These are phyloP conservation scores for Hippocampus mohnikei DNA, from an alignment of 2,113 vertebrate species.

Conservation along the genomic window DNA sequence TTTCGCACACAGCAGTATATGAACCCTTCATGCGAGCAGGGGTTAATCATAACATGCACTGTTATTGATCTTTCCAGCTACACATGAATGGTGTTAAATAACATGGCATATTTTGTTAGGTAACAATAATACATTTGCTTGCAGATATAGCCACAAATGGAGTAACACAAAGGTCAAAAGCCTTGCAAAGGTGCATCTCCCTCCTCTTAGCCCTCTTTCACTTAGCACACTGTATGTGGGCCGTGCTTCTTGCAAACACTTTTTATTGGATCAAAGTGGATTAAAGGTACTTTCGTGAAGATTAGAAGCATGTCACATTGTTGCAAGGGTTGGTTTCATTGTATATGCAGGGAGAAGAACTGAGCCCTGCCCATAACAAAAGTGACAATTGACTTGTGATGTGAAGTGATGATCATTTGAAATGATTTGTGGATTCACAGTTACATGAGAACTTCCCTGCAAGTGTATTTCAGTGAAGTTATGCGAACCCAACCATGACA, in stretches of 20 bases:
- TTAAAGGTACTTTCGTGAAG: slow-evolving; percentile 47
- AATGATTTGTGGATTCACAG: slow-evolving; percentile 1
- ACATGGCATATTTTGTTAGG: neutral
- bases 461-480: neutral
- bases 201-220: neutral
- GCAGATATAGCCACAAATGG: neutral
- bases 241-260: slow-evolving; percentile 18
- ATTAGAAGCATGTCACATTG: slow-evolving; percentile 49
- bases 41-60: neutral
- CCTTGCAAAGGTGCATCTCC: neutral
- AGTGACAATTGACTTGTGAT: neutral
- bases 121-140: neutral
- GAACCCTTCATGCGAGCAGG: neutral
- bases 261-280: slow-evolving; percentile 58
- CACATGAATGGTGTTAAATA: neutral
- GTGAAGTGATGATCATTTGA: neutral
- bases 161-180: neutral
- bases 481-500: neutral
- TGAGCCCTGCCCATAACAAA: neutral
- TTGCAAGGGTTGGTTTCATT: slow-evolving; percentile 3
- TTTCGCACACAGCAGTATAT: no score
- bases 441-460: neutral
- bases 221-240: slow-evolving; percentile 35
- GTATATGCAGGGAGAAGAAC: slow-evolving; percentile 7
- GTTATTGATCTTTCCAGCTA: neutral